These are phyloP conservation scores for Metellina segmentata DNA, from an alignment of 2,888 invertebrate genomes.

Conservation along the genomic window DNA sequence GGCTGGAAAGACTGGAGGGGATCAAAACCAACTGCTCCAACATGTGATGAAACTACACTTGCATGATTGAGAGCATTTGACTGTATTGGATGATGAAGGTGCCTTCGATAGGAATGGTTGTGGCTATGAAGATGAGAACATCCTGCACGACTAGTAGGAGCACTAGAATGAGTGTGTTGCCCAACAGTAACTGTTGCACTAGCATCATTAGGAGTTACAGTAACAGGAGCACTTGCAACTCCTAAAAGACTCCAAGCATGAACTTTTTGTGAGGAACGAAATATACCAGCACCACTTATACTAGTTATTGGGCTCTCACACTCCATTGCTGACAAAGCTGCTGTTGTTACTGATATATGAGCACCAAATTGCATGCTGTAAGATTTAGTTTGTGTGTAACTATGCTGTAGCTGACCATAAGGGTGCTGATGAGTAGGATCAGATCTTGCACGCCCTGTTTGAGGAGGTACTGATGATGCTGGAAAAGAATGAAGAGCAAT, in stretches of 20 bases:
- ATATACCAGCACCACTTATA: slow-evolving; percentile 73
- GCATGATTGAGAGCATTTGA: slow-evolving; percentile 64
- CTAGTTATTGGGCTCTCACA: slow-evolving; percentile 85
- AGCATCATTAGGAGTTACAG: slow-evolving; percentile 61
- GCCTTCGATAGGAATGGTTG: slow-evolving; percentile 74
- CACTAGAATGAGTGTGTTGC: slow-evolving; percentile 73
- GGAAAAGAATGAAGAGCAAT: slow-evolving; percentile 21
- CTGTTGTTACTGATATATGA: slow-evolving; percentile 71
- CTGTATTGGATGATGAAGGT: slow-evolving; percentile 72
- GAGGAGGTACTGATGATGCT: slow-evolving; percentile 76
- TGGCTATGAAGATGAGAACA: slow-evolving; percentile 76
- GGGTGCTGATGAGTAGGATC: slow-evolving; percentile 81
- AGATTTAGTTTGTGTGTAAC: slow-evolving; percentile 79
- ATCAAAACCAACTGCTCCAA: slow-evolving; percentile 73
- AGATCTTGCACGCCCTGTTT: slow-evolving; percentile 79
- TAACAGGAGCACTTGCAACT: slow-evolving; percentile 62
- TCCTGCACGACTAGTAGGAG: slow-evolving; percentile 73
- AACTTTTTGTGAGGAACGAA: slow-evolving; percentile 75
- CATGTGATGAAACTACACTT: slow-evolving; percentile 67
- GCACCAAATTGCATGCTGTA: slow-evolving; percentile 75
- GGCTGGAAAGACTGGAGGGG: slow-evolving; percentile 77
- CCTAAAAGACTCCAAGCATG: slow-evolving; percentile 74
- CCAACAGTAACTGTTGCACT: slow-evolving; percentile 69
- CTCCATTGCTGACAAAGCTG: slow-evolving; percentile 85
- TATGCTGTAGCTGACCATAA: slow-evolving; percentile 78